Evolutionary conservation across 2,113 vertebrate genomes (phyloP).

Genomic region (Corvus cornix): DNA sequence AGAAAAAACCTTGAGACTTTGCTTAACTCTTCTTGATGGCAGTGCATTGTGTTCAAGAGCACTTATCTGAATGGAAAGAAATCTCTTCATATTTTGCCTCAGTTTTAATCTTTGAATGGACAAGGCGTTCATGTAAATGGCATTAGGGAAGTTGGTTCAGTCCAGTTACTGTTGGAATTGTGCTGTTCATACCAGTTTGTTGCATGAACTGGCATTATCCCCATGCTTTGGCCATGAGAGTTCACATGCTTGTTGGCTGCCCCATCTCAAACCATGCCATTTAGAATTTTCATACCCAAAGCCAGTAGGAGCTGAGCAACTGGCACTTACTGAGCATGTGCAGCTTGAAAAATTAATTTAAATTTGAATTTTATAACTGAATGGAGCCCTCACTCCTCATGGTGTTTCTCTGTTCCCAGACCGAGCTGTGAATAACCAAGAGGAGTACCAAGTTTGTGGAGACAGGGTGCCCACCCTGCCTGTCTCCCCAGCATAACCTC

Average conservation of each 20-base stretch:
- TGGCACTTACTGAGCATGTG: background rate
- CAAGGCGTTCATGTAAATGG: background rate
- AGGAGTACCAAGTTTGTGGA: background rate
- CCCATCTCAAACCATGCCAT: background rate
- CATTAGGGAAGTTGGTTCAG: background rate
- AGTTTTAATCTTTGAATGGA: background rate
- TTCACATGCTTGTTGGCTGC: background rate
- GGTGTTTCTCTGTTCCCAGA: background rate
- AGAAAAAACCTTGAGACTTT: background rate
- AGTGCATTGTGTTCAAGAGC: background rate
- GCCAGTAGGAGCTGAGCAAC: background rate
- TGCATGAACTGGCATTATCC: background rate
- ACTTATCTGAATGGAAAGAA: background rate
- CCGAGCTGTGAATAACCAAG: background rate
- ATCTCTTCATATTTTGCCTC: background rate
- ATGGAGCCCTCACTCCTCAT: background rate
- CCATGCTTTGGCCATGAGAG: background rate
- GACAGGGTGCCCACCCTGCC: background rate
- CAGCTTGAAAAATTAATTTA: background rate
- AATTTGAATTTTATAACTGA: background rate
- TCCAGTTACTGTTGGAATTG: background rate
- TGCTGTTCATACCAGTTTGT: background rate
- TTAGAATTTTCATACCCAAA: background rate
- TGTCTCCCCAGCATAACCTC: background rate
- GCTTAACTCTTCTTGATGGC: background rate